Evolutionary conservation across 2,113 vertebrate genomes (phyloP), one percentile per base, ranked within the genome.

Genomic region (Mungos mungo): DNA sequence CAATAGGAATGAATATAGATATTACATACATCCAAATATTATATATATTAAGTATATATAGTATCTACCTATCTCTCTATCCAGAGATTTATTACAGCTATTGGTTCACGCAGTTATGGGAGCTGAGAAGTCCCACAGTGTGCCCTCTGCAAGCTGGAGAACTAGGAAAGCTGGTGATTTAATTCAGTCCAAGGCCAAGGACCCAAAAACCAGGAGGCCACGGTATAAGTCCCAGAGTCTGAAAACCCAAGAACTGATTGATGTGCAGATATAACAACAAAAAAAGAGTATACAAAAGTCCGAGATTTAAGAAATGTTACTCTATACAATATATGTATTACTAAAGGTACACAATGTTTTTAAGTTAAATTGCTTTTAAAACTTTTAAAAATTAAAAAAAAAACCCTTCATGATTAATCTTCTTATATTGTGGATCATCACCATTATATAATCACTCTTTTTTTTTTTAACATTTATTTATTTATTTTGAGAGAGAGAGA

Each of bases 341-440:
- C 41, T 68, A 88, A 92, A 80, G 35, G 33, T 35, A 84, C 2
- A 84, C 80, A 25, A 29, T 35, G 0, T 87, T 83, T 91, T 90
- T 66, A 93, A 86, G 50, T 65, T 88, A 74, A 89, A 90, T 87
- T 54, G 35, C 18, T 83, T 95, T 95, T 65, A 63, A 88, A 92
- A 33, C 5, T 76, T 97, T 79, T 72, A 79, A 27, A 82, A 29
- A 83, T 33, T 74, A 88, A 77, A 3, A 33, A 60, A 77, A 31
- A 72, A 88, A 52, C 12, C 54, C 12, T 38, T 12, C 65, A n/a
- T 74, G 74, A 19, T 33, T 47, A 84, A 35, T 41, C 12, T 50
- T 87, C 90, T 74, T 35, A 13, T 50, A 88, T 54, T 12, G 69
- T 83, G 50, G 90, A 45, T 74, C 50, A 54, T 88, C 66, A 81